phyloP scores from a whole-genome alignment of 2,888 invertebrate species.

The Chrysodeixis includens region DNA sequence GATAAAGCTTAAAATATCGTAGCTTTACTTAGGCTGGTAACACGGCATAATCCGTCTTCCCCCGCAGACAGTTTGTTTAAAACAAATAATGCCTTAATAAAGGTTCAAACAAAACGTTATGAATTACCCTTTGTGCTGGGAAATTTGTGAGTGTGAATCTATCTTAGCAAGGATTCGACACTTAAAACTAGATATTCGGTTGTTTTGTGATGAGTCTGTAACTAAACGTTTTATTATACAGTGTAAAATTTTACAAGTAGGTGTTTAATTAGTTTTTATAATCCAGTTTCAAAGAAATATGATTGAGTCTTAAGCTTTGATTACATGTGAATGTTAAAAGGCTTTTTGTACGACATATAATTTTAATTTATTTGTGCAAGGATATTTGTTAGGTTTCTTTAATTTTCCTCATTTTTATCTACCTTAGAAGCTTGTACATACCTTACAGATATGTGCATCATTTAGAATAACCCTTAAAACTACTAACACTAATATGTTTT shows the following conservation, averaged over 20 bases:
- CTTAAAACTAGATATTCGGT: neutral
- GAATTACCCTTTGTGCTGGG: constrained; percentile 65
- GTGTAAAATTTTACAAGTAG: neutral
- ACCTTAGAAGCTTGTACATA: too few relatives aligned
- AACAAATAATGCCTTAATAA: constrained; percentile 66
- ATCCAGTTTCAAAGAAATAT: too few relatives aligned
- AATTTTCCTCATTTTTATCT: too few relatives aligned
- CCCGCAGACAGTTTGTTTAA: constrained; percentile 60
- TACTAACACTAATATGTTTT: too few relatives aligned
- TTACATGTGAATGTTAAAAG: too few relatives aligned
- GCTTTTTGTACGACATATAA: too few relatives aligned
- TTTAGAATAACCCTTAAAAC: too few relatives aligned
- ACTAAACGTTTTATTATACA: too few relatives aligned
- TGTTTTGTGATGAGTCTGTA: neutral
- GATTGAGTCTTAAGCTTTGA: too few relatives aligned
- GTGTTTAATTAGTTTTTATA: neutral
- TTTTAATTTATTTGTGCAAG: too few relatives aligned
- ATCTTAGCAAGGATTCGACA: constrained; percentile 26
- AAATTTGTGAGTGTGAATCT: constrained; percentile 63
- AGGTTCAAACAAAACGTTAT: constrained; percentile 67
- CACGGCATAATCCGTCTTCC: constrained; percentile 38
- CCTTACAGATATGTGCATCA: too few relatives aligned
- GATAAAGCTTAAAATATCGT: constrained; percentile 47
- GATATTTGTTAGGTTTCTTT: too few relatives aligned
- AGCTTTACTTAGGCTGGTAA: constrained; percentile 27